Percentiles rank a stretch among this genome's conserved stretches.
Conservation (phyloP, 2,888 invertebrate species). For the Nudaria mundana region DNA sequence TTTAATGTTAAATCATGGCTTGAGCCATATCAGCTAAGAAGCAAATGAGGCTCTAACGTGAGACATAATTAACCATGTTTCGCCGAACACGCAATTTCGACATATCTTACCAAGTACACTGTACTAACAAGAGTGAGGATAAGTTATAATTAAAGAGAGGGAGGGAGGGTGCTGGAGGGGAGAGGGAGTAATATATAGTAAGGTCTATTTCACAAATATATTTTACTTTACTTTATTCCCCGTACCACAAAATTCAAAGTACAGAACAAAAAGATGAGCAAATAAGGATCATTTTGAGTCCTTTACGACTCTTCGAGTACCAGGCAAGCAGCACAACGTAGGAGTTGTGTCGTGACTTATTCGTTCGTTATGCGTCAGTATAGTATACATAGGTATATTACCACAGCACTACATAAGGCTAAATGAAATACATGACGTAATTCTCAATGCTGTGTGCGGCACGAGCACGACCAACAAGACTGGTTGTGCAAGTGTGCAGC, state of each 20-base stretch:
- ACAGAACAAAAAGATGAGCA: slow-evolving; percentile 16
- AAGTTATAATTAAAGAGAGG: too few species aligned
- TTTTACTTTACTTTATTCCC: neutral
- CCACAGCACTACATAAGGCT: slow-evolving; percentile 66
- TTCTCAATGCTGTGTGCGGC: slow-evolving; percentile 67
- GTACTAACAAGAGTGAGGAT: too few species aligned
- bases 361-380: slow-evolving; percentile 41
- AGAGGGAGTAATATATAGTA: too few species aligned
- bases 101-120: too few species aligned
- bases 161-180: too few species aligned
- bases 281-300: slow-evolving; percentile 47
- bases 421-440: slow-evolving; percentile 74
- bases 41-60: too few species aligned
- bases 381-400: slow-evolving; percentile 44
- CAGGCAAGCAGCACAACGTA: slow-evolving; percentile 51
- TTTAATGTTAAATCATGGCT: too few species aligned
- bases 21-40: too few species aligned
- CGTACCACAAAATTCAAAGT: neutral
- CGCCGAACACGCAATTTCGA: too few species aligned
- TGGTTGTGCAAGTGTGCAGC: slow-evolving; percentile 65
- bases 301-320: slow-evolving; percentile 60
- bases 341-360: slow-evolving; percentile 58
- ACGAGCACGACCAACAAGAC: slow-evolving; percentile 60
- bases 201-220: neutral
- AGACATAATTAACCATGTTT: too few species aligned